Evolutionary conservation across 2,888 invertebrate species (phyloP).

Genomic region (Cremastinae sp.): DNA sequence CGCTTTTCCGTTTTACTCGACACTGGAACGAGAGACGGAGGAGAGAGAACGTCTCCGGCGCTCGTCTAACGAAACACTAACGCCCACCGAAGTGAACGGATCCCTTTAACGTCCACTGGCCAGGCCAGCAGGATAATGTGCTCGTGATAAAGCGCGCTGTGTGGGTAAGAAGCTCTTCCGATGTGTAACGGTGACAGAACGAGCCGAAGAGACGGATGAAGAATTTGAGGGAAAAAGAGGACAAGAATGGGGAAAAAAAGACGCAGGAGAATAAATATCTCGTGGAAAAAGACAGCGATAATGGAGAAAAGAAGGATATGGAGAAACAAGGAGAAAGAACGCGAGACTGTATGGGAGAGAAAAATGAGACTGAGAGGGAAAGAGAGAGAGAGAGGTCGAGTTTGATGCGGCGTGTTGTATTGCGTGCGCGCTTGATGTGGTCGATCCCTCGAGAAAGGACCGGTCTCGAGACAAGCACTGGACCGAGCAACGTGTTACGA

Average conservation of each 20-base stretch:
- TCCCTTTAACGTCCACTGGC: conserved; percentile 27
- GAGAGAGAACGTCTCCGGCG: conserved; percentile 48
- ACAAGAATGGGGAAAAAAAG: too few species aligned
- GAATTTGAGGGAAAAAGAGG: too few species aligned
- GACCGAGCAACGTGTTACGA: conserved; percentile 39
- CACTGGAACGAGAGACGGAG: conserved; percentile 18
- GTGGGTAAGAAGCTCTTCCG: conserved; percentile 28
- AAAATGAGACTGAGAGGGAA: not conserved
- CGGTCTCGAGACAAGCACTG: conserved; percentile 52
- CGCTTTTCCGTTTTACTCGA: conserved; percentile 10
- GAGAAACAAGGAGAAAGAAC: too few species aligned
- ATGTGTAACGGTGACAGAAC: conserved; percentile 55
- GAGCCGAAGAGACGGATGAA: conserved; percentile 23
- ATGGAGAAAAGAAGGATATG: not conserved
- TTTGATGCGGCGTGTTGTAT: conserved; percentile 38
- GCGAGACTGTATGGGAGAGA: too few species aligned
- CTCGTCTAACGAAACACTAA: conserved; percentile 59
- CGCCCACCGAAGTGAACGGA: conserved; percentile 56
- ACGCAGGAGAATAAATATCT: too few species aligned
- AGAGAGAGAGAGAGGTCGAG: conserved; percentile 40
- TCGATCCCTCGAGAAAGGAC: conserved; percentile 42
- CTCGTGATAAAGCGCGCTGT: conserved; percentile 22
- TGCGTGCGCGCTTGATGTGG: conserved; percentile 42
- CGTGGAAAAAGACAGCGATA: too few species aligned
- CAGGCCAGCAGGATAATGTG: not conserved